A percentile compares a stretch with the other conserved stretches of the same genome.
Conservation (phyloP, 2,888 invertebrate species). For the Hypena proboscidalis region DNA sequence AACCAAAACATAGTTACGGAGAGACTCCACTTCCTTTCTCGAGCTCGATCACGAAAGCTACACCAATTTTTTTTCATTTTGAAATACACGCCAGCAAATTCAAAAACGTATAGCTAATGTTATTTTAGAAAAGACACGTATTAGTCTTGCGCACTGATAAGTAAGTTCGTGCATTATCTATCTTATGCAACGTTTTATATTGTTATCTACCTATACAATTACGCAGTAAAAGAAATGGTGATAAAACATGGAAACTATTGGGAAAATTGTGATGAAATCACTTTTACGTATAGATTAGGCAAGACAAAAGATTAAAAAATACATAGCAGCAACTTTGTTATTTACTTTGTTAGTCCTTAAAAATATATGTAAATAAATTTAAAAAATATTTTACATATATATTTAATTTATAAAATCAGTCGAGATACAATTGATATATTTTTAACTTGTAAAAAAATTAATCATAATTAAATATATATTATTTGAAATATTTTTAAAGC, state of each 20-base stretch:
- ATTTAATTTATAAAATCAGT: too few relatives aligned
- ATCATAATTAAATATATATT: too few relatives aligned
- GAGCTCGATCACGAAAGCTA: too few relatives aligned
- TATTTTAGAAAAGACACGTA: slow-evolving; percentile 43
- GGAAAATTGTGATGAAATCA: slow-evolving; percentile 27
- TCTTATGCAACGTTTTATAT: slow-evolving; percentile 30
- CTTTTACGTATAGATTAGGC: neutral
- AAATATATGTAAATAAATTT: too few relatives aligned
- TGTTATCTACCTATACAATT: slow-evolving; percentile 39
- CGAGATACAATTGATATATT: too few relatives aligned
- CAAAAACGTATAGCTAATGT: neutral
- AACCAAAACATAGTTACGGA: too few relatives aligned
- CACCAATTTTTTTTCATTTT: neutral
- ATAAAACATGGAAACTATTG: slow-evolving; percentile 40
- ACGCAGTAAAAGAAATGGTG: slow-evolving; percentile 40
- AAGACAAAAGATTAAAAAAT: slow-evolving; percentile 2
- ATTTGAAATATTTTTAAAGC: too few relatives aligned
- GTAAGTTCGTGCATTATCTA: slow-evolving; percentile 48
- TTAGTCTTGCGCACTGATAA: slow-evolving; percentile 49
- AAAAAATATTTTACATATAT: too few relatives aligned
- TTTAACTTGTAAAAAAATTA: too few relatives aligned
- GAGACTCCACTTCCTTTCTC: too few relatives aligned
- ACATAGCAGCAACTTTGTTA: too few relatives aligned
- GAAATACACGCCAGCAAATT: neutral
- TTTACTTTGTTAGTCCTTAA: too few relatives aligned